phyloP scores from a whole-genome alignment of 1,140 invertebrate genomes.

The Proctacanthus coquilletti region DNA sequence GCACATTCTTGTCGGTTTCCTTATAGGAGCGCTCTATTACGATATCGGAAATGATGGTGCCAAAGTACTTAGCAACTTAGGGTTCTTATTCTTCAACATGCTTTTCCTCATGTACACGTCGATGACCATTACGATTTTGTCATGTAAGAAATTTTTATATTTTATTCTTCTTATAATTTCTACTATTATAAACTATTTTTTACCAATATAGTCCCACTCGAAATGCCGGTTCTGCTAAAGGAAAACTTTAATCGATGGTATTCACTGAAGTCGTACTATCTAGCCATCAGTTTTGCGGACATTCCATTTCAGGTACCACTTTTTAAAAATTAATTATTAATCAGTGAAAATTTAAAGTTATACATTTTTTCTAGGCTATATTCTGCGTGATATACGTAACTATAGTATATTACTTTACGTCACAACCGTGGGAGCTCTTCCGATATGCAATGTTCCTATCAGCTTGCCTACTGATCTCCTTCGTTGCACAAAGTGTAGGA shows the following conservation, averaged over 20 bases:
- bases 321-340: slow-evolving; percentile 1
- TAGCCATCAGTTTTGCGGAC: slow-evolving; percentile 90
- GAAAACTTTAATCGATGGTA: slow-evolving; percentile 98
- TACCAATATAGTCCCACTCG: slow-evolving; percentile 66
- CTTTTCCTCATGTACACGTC: slow-evolving; percentile 97
- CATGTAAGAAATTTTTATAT: slow-evolving; percentile 60
- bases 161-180: background rate
- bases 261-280: slow-evolving; percentile 85
- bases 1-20: slow-evolving; percentile 76
- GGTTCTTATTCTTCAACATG: slow-evolving; percentile 95
- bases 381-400: slow-evolving; percentile 84
- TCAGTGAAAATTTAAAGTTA: background rate
- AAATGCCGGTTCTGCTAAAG: slow-evolving; percentile 86
- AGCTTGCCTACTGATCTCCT: slow-evolving; percentile 78
- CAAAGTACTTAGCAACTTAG: slow-evolving; percentile 90
- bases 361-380: slow-evolving; percentile 42
- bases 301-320: slow-evolving; percentile 80
- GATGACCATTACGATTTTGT: slow-evolving; percentile 94
- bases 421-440: slow-evolving; percentile 69
- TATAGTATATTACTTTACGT: slow-evolving; percentile 90
- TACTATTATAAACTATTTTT: slow-evolving; percentile 4
- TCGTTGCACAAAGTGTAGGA: slow-evolving; percentile 90
- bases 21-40: slow-evolving; percentile 86
- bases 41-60: slow-evolving; percentile 86
- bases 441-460: slow-evolving; percentile 81